A percentile compares a stretch with the other conserved stretches of the same genome.
Conservation (phyloP, 2,797 vertebrate genomes). For the Scomberomorus guttatus region DNA sequence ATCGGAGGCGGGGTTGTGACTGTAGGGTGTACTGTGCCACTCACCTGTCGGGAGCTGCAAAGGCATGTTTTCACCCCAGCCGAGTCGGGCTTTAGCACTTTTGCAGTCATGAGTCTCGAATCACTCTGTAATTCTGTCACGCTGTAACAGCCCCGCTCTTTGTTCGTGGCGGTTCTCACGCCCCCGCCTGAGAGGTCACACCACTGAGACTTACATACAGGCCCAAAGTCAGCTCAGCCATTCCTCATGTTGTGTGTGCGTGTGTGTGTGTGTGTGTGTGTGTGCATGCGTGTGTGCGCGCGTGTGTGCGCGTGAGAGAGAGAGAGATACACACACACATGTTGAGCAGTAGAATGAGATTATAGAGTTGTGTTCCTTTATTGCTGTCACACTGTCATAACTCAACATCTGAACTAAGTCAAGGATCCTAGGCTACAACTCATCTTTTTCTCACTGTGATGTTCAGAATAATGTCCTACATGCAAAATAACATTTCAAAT, state of each 20-base stretch:
- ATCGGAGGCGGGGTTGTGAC: neutral
- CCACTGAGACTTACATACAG: conserved; percentile 60
- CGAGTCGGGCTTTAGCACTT: conserved; percentile 61
- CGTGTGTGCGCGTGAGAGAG: neutral
- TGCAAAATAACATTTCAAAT: conserved; percentile 28
- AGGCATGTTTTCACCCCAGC: conserved; percentile 56
- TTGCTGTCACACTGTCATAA: conserved; percentile 32
- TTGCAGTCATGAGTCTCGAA: conserved; percentile 69
- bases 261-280: neutral
- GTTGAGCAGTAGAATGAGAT: neutral
- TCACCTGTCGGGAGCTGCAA: conserved; percentile 59
- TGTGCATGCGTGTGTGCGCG: neutral
- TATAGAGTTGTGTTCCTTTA: conserved; percentile 13
- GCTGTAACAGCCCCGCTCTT: conserved; percentile 75
- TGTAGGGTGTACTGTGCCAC: conserved; percentile 4
- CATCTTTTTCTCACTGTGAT: conserved; percentile 25
- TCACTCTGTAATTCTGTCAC: conserved; percentile 81
- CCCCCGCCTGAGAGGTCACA: conserved; percentile 75
- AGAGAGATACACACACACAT: neutral
- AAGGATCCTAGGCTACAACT: conserved; percentile 14
- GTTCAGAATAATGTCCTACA: conserved; percentile 41
- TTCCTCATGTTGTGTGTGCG: conserved; percentile 40
- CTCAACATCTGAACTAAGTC: conserved; percentile 5
- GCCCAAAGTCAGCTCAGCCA: conserved; percentile 65
- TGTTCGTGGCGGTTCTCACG: conserved; percentile 80